Evolutionary conservation across 2,113 vertebrate genomes (phyloP).

Genomic region (Myotis davidii): DNA sequence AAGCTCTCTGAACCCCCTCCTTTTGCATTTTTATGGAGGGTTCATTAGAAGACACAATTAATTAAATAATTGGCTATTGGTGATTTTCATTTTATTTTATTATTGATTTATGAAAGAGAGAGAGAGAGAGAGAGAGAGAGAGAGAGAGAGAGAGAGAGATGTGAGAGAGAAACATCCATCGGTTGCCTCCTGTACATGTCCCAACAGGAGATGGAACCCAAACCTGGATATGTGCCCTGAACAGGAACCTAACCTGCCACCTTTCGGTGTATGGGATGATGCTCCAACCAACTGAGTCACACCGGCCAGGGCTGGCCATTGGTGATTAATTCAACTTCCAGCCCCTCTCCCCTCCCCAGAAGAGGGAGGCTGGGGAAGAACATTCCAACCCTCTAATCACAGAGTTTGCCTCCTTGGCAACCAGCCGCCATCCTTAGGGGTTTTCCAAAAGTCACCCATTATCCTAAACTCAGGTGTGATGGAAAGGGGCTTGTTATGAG

Average conservation of each 20-base stretch:
- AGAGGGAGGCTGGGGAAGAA: not conserved
- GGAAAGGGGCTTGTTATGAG: conserved; percentile 4
- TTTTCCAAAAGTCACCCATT: conserved; percentile 12
- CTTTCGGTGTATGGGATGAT: no score
- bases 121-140: no score
- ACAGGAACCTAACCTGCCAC: no score
- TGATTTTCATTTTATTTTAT: not conserved
- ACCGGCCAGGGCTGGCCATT: not conserved
- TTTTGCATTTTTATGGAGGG: not conserved
- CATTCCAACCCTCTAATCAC: not conserved
- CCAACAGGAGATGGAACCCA: no score
- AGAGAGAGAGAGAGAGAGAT: no score
- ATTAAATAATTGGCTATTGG: not conserved
- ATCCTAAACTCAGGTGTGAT: not conserved
- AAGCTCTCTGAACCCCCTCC: not conserved
- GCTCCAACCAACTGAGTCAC: no score
- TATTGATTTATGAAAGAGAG: no score
- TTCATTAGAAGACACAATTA: not conserved
- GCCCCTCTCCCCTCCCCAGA: not conserved
- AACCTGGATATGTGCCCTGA: no score
- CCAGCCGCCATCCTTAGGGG: not conserved
- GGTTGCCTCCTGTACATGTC: no score
- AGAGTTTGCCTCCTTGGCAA: not conserved
- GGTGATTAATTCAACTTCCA: not conserved
- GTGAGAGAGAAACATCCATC: no score